Conservation (phyloP, 2,797 vertebrate genomes). For the Ispidina lecontei region DNA sequence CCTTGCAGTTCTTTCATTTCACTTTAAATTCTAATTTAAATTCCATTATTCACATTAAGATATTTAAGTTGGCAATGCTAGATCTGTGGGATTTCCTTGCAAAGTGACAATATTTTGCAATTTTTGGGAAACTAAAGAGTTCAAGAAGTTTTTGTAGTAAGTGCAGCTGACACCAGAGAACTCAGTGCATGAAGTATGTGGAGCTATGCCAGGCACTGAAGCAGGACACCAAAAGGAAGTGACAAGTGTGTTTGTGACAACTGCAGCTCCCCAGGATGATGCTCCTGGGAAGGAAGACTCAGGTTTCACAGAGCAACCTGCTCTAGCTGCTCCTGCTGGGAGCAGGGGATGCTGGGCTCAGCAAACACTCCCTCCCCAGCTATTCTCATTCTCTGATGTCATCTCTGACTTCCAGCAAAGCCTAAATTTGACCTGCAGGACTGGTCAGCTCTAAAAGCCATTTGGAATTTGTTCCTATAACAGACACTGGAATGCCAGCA, state of each 20-base stretch:
- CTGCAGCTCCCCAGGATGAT: not conserved
- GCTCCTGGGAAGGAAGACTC: not conserved
- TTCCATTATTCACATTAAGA: not conserved
- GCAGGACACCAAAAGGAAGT: slow-evolving; percentile 30
- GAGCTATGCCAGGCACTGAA: not conserved
- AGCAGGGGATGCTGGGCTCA: not conserved
- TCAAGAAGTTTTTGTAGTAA: not conserved
- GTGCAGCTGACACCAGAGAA: not conserved
- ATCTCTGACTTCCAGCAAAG: not conserved
- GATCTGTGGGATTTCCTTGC: not conserved
- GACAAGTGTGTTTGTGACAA: slow-evolving; percentile 1
- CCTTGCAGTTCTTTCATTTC: not conserved
- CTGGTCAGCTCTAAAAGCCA: not conserved
- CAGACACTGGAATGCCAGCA: not conserved
- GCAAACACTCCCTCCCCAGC: not conserved
- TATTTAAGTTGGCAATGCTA: not conserved
- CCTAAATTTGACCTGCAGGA: not conserved
- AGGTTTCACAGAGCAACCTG: not conserved
- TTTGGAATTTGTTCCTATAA: not conserved
- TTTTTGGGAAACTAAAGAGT: not conserved
- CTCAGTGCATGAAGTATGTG: not conserved
- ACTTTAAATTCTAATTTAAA: not conserved
- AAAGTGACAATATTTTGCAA: not conserved
- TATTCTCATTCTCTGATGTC: not conserved
- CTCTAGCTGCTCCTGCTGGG: not conserved